Evolutionary conservation across 2,797 vertebrate species (phyloP).

Genomic region (Spinibarbus caldwelli): DNA sequence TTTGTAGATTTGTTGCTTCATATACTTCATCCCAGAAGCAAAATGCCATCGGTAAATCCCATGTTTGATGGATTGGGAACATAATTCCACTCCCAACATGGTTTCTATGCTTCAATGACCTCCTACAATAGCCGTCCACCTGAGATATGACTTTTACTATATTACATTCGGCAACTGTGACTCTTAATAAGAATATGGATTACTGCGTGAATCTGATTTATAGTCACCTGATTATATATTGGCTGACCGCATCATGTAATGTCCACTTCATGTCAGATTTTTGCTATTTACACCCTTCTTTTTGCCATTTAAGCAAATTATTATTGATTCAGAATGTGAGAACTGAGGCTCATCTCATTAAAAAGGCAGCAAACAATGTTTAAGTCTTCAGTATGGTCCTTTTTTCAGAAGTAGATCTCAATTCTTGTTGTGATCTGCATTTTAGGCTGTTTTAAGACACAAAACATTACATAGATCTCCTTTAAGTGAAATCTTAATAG

Average conservation of each 20-base stretch:
- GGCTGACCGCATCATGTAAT: slow-evolving; percentile 7
- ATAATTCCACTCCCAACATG: slow-evolving; percentile 32
- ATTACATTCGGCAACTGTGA: slow-evolving; percentile 25
- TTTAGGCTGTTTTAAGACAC: neutral
- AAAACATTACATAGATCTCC: too few relatives aligned
- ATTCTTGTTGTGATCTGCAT: neutral
- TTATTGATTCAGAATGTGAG: slow-evolving; percentile 49
- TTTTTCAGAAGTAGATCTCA: neutral
- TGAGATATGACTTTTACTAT: slow-evolving; percentile 33
- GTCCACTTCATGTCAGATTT: slow-evolving; percentile 43
- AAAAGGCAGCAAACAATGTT: neutral
- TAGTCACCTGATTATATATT: neutral
- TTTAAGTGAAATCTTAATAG: neutral
- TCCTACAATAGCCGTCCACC: slow-evolving; percentile 19
- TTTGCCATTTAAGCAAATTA: slow-evolving; percentile 44
- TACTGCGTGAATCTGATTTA: slow-evolving; percentile 40
- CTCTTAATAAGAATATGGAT: slow-evolving; percentile 47
- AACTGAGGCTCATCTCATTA: slow-evolving; percentile 33
- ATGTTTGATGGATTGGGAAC: slow-evolving; percentile 31
- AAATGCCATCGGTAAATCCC: slow-evolving; percentile 8
- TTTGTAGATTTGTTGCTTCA: slow-evolving; percentile 37
- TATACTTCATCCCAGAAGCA: slow-evolving; percentile 8
- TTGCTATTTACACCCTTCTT: slow-evolving; percentile 48
- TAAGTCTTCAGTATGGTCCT: neutral
- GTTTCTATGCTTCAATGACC: slow-evolving; percentile 29